A percentile compares a stretch with the other conserved stretches of the same genome.
These are phyloP conservation scores for Notoglanidium macrostoma DNA, from an alignment of 2,797 vertebrate species.

Conservation along the genomic window DNA sequence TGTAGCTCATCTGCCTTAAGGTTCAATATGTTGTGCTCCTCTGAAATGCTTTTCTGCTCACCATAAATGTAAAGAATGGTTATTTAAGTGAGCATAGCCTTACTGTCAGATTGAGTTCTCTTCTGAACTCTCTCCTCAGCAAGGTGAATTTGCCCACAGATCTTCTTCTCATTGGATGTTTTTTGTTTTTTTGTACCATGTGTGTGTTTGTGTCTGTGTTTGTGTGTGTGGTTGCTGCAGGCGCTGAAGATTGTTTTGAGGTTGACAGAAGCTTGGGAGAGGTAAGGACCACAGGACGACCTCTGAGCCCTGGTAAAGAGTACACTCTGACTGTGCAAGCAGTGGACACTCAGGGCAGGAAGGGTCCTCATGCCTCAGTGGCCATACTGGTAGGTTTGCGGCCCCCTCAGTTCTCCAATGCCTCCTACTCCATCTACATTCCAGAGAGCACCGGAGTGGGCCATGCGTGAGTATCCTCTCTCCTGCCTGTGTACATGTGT, in stretches of 20 bases:
- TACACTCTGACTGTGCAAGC: slow-evolving; percentile 83
- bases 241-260: slow-evolving; percentile 81
- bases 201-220: not conserved
- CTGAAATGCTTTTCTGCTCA: not conserved
- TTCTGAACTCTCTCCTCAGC: not conserved
- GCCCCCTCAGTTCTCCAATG: slow-evolving; percentile 86
- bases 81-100: not conserved
- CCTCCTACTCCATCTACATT: slow-evolving; percentile 80
- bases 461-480: slow-evolving; percentile 77
- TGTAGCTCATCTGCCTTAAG: not conserved
- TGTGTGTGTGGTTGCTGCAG: slow-evolving; percentile 62
- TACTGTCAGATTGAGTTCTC: not conserved
- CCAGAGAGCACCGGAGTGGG: slow-evolving; percentile 77
- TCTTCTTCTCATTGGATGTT: not conserved
- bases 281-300: slow-evolving; percentile 80
- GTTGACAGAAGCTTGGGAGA: slow-evolving; percentile 80
- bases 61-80: not conserved
- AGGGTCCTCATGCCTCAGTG: slow-evolving; percentile 73
- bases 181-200: not conserved
- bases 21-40: not conserved
- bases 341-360: slow-evolving; percentile 70
- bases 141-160: not conserved
- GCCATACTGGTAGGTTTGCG: slow-evolving; percentile 81
- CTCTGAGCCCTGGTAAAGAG: slow-evolving; percentile 79
- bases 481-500: not conserved